phyloP scores from a whole-genome alignment of 2,888 invertebrate genomes.

The Tillus elongatus region DNA sequence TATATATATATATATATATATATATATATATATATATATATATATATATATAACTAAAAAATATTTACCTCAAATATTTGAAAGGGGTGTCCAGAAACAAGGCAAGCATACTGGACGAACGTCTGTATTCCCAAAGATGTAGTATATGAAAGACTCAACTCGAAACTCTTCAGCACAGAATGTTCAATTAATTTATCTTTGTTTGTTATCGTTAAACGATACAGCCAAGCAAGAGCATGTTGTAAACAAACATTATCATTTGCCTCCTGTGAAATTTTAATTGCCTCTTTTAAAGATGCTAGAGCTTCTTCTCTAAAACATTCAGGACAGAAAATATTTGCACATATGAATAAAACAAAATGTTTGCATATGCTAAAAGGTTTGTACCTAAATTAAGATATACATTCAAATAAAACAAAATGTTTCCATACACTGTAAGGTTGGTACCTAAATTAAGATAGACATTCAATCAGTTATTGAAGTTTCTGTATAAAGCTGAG shows the following conservation, averaged over 20 bases:
- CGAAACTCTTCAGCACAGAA: constrained; percentile 58
- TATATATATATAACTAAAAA: not conserved
- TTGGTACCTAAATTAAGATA: too few relatives aligned
- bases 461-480: too few relatives aligned
- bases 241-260: constrained; percentile 79
- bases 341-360: too few relatives aligned
- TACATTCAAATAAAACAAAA: constrained; percentile 7
- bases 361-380: too few relatives aligned
- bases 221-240: constrained; percentile 76
- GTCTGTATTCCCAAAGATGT: constrained; percentile 67
- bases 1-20: too few relatives aligned
- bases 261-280: constrained; percentile 79
- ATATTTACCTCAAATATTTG: constrained; percentile 55
- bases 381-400: too few relatives aligned
- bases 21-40: not conserved
- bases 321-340: not conserved
- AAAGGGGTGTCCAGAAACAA: constrained; percentile 56
- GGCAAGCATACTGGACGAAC: constrained; percentile 67
- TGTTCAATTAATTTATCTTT: constrained; percentile 57
- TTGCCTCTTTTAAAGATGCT: constrained; percentile 75
- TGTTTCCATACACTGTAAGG: too few relatives aligned
- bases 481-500: too few relatives aligned
- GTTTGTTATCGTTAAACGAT: constrained; percentile 48
- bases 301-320: constrained; percentile 62
- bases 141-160: constrained; percentile 59